A percentile compares a stretch with the other conserved stretches of the same genome.
These are phyloP conservation scores for Eptesicus fuscus DNA, from an alignment of 2,113 vertebrate genomes.

Conservation along the genomic window DNA sequence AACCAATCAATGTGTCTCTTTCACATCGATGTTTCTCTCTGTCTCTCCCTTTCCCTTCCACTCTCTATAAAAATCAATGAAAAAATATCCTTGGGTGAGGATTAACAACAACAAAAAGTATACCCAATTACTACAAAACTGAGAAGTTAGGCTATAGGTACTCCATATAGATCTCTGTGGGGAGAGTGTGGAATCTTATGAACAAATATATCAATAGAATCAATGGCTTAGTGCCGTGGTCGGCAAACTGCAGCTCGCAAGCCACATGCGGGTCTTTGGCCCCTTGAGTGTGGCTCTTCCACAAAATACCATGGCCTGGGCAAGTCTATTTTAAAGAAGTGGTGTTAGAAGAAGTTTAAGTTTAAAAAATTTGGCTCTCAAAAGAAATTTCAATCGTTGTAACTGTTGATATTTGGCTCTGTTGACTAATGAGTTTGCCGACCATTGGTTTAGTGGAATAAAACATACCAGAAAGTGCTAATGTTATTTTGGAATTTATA, in stretches of 20 bases:
- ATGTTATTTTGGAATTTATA: conserved; percentile 1
- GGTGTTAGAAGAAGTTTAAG: no score
- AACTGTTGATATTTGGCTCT: no score
- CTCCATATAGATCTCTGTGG: background rate
- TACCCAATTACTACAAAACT: background rate
- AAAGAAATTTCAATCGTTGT: no score
- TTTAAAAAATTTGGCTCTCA: no score
- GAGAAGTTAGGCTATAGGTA: background rate
- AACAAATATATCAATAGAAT: background rate
- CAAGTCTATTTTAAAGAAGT: no score
- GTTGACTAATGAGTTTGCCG: no score
- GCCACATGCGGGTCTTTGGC: no score
- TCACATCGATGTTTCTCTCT: background rate
- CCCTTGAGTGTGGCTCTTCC: no score
- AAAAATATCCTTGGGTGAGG: background rate
- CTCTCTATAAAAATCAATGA: background rate
- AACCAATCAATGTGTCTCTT: background rate
- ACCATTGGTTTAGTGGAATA: background rate
- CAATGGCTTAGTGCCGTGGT: no score
- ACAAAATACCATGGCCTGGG: no score
- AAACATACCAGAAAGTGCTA: background rate
- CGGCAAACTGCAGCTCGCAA: no score
- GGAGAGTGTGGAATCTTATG: conserved; percentile 10
- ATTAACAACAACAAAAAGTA: background rate
- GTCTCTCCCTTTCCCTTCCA: background rate